phyloP scores from a whole-genome alignment of 2,797 vertebrate genomes.

The Ceryle rudis region DNA sequence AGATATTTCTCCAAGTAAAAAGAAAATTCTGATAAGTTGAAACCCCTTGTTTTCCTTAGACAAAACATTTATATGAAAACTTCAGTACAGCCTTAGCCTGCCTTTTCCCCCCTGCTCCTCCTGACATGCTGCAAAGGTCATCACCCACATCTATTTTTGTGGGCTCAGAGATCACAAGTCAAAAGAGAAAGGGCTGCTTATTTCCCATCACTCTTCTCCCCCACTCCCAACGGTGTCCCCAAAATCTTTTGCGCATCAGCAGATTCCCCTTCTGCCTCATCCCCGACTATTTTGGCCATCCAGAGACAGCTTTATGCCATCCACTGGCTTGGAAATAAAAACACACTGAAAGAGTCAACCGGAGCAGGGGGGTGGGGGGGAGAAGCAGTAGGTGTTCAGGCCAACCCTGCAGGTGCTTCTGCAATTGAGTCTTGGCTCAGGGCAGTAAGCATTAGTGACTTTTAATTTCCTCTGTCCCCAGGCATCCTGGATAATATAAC shows the following conservation, averaged over 20 bases:
- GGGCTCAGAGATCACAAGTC: background rate
- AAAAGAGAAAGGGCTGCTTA: background rate
- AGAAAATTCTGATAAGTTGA: background rate
- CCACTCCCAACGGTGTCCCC: background rate
- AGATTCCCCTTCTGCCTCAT: background rate
- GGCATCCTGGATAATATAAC: conserved; percentile 64
- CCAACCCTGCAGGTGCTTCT: conserved; percentile 56
- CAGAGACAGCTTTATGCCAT: conserved; percentile 14
- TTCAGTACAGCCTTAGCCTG: background rate
- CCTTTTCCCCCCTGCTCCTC: background rate
- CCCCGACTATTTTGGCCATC: background rate
- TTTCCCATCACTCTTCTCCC: background rate
- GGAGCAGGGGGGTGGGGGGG: no score
- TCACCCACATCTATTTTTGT: background rate
- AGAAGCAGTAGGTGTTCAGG: background rate
- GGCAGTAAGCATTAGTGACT: conserved; percentile 21
- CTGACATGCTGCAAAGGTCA: background rate
- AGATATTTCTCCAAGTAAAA: background rate
- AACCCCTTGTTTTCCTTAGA: background rate
- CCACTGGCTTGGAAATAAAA: conserved; percentile 43
- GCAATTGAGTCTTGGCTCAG: conserved; percentile 59
- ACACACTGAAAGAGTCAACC: background rate
- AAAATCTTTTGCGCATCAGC: conserved; percentile 9
- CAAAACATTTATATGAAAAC: background rate
- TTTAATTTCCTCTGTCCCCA: conserved; percentile 74